phyloP scores from a whole-genome alignment of 2,888 invertebrate genomes.

The Monochamus alternatus region DNA sequence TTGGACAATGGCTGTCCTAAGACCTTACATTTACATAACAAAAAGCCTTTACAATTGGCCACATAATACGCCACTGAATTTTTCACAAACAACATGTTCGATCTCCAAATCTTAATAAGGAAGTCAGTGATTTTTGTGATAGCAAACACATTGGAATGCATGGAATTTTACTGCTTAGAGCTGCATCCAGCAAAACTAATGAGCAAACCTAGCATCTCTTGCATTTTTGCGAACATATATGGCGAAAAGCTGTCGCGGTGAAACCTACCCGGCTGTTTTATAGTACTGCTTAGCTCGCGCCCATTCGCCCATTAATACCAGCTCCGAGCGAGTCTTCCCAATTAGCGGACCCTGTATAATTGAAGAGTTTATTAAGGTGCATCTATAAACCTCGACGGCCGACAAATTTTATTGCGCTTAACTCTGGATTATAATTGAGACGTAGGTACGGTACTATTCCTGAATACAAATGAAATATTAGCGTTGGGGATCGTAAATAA shows the following conservation, averaged over 20 bases:
- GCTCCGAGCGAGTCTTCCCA: constrained; percentile 32
- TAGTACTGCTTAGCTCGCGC: neutral
- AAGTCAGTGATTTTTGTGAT: too few relatives aligned
- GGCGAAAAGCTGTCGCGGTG: neutral
- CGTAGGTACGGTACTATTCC: constrained; percentile 52
- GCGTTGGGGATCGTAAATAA: constrained; percentile 64
- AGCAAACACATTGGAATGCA: too few relatives aligned
- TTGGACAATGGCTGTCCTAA: too few relatives aligned
- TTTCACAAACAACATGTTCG: too few relatives aligned
- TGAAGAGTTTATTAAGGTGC: constrained; percentile 42
- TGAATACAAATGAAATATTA: constrained; percentile 66
- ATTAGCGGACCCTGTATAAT: constrained; percentile 37
- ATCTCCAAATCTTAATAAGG: too few relatives aligned
- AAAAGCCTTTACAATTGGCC: too few relatives aligned
- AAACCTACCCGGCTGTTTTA: neutral
- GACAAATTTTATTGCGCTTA: constrained; percentile 52
- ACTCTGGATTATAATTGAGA: constrained; percentile 57
- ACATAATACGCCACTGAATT: too few relatives aligned
- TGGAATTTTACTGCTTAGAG: too few relatives aligned
- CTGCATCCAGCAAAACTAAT: too few relatives aligned
- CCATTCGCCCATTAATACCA: constrained; percentile 17
- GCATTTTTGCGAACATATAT: too few relatives aligned
- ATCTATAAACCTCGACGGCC: constrained; percentile 41
- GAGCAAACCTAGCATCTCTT: too few relatives aligned
- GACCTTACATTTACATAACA: too few relatives aligned